These are phyloP conservation scores for Pyrgilauda ruficollis DNA, from an alignment of 2,113 vertebrate genomes.

Conservation along the genomic window DNA sequence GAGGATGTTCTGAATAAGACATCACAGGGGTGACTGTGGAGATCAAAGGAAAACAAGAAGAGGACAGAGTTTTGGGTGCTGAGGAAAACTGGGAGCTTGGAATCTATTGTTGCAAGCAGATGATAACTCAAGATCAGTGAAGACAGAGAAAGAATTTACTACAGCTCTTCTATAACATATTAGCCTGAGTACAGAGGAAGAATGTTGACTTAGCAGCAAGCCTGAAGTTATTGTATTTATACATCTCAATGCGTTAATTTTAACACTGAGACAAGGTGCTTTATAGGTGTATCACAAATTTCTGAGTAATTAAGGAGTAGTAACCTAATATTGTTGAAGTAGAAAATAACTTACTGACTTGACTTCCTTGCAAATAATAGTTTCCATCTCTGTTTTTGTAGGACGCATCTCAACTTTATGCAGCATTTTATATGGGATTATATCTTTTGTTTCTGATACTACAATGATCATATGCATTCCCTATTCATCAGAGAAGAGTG, in stretches of 20 bases:
- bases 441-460: not conserved
- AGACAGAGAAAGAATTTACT: not conserved
- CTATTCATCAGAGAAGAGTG: not conserved
- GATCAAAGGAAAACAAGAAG: not conserved
- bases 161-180: not conserved
- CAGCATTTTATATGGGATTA: not conserved
- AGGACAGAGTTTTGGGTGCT: not conserved
- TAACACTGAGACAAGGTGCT: not conserved
- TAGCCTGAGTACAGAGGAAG: not conserved
- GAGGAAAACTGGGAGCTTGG: not conserved
- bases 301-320: not conserved
- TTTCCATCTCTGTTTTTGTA: not conserved
- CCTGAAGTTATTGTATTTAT: not conserved
- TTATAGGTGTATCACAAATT: not conserved
- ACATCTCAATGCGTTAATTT: not conserved
- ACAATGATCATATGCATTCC: not conserved
- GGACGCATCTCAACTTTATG: not conserved
- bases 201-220: not conserved
- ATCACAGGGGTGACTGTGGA: not conserved
- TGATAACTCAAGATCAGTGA: not conserved
- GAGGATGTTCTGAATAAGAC: not conserved
- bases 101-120: not conserved
- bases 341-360: not conserved
- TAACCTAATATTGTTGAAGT: not conserved
- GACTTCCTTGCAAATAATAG: not conserved